phyloP scores from a whole-genome alignment of 2,113 vertebrate species.

The Pseudolaguvia tuberculata region DNA sequence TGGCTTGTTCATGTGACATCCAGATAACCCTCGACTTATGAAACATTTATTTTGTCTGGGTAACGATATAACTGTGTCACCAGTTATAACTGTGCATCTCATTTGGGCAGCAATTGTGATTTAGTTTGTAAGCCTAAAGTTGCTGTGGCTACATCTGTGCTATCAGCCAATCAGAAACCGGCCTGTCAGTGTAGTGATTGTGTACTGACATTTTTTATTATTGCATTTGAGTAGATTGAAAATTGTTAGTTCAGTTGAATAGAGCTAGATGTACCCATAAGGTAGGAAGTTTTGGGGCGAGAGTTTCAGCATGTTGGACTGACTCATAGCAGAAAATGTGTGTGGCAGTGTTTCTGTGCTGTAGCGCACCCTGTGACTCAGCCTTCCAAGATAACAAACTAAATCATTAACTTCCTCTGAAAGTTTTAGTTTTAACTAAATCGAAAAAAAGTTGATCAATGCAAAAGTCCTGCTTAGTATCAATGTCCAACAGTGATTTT shows the following conservation, averaged over 20 bases:
- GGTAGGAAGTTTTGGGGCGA: constrained; percentile 39
- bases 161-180: constrained; percentile 50
- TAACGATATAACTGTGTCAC: too few relatives aligned
- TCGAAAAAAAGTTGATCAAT: background rate
- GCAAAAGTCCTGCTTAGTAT: background rate
- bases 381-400: constrained; percentile 42
- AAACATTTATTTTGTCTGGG: too few relatives aligned
- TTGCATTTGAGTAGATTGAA: constrained; percentile 17
- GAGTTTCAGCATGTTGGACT: constrained; percentile 46
- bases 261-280: background rate
- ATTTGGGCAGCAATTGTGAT: too few relatives aligned
- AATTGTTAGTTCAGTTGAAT: background rate
- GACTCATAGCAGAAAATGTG: constrained; percentile 53
- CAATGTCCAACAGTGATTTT: background rate
- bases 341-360: constrained; percentile 38
- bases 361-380: constrained; percentile 56
- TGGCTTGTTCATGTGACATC: too few relatives aligned
- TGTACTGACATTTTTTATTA: constrained; percentile 21
- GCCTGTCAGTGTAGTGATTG: constrained; percentile 31
- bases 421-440: constrained; percentile 25
- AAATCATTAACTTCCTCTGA: constrained; percentile 41
- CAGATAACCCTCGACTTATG: too few relatives aligned
- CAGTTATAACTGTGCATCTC: too few relatives aligned
- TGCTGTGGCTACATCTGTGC: constrained; percentile 61
- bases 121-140: too few relatives aligned